Base-by-base conservation (phyloP, 92 coral and sea anemone genomes). In the Pocillopora grandis region DNA sequence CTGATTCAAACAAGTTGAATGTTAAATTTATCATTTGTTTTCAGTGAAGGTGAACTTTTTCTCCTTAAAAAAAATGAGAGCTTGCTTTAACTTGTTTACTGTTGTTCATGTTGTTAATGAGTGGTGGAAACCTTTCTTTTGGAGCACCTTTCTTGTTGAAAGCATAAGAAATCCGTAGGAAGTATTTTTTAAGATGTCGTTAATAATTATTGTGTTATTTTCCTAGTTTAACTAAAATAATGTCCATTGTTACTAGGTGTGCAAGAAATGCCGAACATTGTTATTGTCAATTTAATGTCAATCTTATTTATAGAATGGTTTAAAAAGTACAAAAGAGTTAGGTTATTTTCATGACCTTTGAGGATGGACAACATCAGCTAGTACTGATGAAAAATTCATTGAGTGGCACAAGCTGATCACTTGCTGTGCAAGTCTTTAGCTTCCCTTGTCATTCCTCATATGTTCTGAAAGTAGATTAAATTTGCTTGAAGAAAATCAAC, bases 391-490 rank as follows among this genome's bases (percentile, higher is more conserved):
- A 36, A 42, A 16, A 70, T 70, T 70, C 75, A 35, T 6, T 23
- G 33, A 81, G 60, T 58, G 74, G 18, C 57, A 9, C 68, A 55
- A 49, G 48, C 57, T 14, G 56, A 37, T 7, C n/a, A 66, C 85
- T 81, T 81, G 85, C 85, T 81, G 85, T 58, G 85, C 85, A 77
- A 81, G 85, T 61, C 14, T 37, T 71, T 11, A 20, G 21, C 27
- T 15, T 1, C 17, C 61, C 56, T 12, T 69, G 85, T 67, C 67
- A 2, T 74, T 66, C 18, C n/a, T 36, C 58, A 18, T 76, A 76
- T 62, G 70, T 64, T 23, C 62, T 76, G 55, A 61, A 76, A 76
- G 18, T 69, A 49, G 9, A 69, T 69, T 69, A 42, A 33, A 37
- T 70, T 69, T 70, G 56, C 75, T 36, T 70, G 1, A 70, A 37